A percentile compares a stretch with the other conserved stretches of the same genome.
phyloP scores from a whole-genome alignment of 2,797 vertebrate genomes.

The Graptemys geographica region DNA sequence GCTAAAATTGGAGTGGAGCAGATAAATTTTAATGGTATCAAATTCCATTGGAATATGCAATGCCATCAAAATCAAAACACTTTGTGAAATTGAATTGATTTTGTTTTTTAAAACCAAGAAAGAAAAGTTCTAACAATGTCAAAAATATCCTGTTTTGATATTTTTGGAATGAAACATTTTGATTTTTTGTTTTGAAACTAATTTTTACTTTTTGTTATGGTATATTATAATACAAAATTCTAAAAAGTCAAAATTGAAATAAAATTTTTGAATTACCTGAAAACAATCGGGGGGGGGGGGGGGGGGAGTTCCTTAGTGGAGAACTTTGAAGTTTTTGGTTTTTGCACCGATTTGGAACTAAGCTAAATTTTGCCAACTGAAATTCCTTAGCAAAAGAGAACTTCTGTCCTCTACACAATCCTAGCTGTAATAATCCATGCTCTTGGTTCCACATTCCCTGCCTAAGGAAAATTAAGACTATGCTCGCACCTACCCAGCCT shows the following conservation, averaged over 20 bases:
- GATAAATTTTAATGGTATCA: background rate
- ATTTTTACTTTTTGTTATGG: background rate
- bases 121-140: background rate
- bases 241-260: background rate
- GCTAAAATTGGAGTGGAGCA: background rate
- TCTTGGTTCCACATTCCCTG: background rate
- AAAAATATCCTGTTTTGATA: background rate
- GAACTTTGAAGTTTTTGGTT: background rate
- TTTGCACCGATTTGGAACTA: background rate
- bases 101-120: background rate
- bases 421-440: background rate
- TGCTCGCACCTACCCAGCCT: rapidly evolving
- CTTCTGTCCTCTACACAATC: background rate
- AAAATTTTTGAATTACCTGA: background rate
- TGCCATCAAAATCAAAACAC: background rate
- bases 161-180: background rate
- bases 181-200: background rate
- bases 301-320: background rate
- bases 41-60: background rate
- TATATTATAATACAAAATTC: background rate
- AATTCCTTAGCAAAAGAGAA: background rate
- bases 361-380: background rate
- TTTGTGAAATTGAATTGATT: background rate
- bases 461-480: background rate
- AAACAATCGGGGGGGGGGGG: background rate